Evolutionary conservation across 2,888 invertebrate species (phyloP).

Genomic region (Tenthredo mesomela): DNA sequence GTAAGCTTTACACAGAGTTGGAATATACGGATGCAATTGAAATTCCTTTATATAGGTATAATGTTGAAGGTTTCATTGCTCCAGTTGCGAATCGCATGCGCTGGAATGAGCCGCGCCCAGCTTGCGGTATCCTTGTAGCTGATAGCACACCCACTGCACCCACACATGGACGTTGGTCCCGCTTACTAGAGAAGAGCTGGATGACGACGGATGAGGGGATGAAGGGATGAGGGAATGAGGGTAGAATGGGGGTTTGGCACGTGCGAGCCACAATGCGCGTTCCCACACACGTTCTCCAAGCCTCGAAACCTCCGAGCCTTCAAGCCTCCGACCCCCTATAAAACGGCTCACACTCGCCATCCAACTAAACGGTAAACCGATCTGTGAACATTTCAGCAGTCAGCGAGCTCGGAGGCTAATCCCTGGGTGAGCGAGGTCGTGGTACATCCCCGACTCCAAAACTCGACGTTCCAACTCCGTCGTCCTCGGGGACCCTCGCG

Average conservation of each 20-base stretch:
- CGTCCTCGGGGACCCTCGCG: slow-evolving; percentile 49
- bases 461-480: slow-evolving; percentile 56
- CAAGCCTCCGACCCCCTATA: slow-evolving; percentile 63
- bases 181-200: slow-evolving; percentile 35
- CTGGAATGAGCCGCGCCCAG: slow-evolving; percentile 74
- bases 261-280: slow-evolving; percentile 81
- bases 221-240: slow-evolving; percentile 59
- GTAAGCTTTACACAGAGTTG: neutral
- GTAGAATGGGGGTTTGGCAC: slow-evolving; percentile 79
- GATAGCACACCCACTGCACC: slow-evolving; percentile 48
- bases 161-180: slow-evolving; percentile 50
- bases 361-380: slow-evolving; percentile 77
- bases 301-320: slow-evolving; percentile 57
- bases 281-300: slow-evolving; percentile 77
- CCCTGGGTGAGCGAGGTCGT: slow-evolving; percentile 73
- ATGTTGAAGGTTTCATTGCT: slow-evolving; percentile 18
- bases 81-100: slow-evolving; percentile 68
- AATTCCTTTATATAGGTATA: neutral
- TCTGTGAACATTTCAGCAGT: slow-evolving; percentile 78
- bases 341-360: slow-evolving; percentile 74
- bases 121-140: slow-evolving; percentile 61
- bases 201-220: slow-evolving; percentile 65
- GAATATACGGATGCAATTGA: slow-evolving; percentile 1
- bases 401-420: slow-evolving; percentile 77
- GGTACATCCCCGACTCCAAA: slow-evolving; percentile 69